These are phyloP conservation scores for Apostichopus japonicus DNA, from an alignment of 35 echinoderm and acorn worm genomes.

Conservation along the genomic window DNA sequence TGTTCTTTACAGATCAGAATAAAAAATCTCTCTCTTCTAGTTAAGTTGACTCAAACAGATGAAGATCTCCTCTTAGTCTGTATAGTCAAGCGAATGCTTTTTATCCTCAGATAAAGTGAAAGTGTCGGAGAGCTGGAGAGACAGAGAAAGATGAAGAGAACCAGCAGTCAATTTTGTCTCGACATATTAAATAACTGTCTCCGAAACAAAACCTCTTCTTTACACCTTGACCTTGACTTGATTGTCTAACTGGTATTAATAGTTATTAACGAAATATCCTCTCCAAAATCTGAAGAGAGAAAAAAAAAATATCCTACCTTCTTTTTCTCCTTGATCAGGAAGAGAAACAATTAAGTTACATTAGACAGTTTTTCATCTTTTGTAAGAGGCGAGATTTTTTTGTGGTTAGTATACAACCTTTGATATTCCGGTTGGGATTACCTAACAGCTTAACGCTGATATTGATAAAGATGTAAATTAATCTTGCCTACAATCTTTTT, in stretches of 20 bases:
- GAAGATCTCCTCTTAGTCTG: too few species aligned
- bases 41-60: too few species aligned
- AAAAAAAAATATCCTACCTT: background rate
- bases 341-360: slow-evolving; percentile 28
- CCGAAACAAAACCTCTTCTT: background rate
- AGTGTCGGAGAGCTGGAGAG: background rate
- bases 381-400: background rate
- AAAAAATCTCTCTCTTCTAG: too few species aligned
- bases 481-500: slow-evolving; percentile 54
- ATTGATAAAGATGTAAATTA: slow-evolving; percentile 58
- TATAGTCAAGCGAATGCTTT: too few species aligned
- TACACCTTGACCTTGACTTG: slow-evolving; percentile 28
- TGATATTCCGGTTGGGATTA: slow-evolving; percentile 51
- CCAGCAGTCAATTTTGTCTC: background rate
- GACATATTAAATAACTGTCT: background rate
- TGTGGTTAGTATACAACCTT: slow-evolving; percentile 19
- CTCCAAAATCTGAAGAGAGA: background rate
- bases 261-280: background rate
- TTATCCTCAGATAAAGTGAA: too few species aligned
- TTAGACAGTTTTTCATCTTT: background rate
- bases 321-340: background rate
- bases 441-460: slow-evolving; percentile 37
- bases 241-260: background rate
- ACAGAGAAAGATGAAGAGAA: background rate
- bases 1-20: too few species aligned